Percentiles rank a stretch among this genome's conserved stretches.
phyloP scores from a whole-genome alignment of 2,797 vertebrate genomes.

The Mus spretus region DNA sequence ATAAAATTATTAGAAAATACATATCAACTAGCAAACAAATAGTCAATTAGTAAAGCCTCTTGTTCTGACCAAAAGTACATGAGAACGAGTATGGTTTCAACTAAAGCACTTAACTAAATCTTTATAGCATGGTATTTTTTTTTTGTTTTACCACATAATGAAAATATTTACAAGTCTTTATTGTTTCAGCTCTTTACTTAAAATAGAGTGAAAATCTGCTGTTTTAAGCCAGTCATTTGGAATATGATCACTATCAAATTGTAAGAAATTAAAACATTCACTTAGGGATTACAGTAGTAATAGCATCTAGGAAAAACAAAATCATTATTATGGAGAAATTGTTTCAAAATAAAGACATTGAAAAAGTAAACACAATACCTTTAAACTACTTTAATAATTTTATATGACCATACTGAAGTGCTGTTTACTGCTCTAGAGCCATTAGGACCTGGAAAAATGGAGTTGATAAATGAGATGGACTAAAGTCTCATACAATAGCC shows the following conservation, averaged over 20 bases:
- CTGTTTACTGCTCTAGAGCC: background rate
- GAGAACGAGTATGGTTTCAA: conserved; percentile 22
- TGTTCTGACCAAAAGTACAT: conserved; percentile 42
- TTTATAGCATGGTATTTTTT: conserved; percentile 9
- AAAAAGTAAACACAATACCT: background rate
- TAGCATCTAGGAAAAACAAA: background rate
- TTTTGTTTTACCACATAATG: conserved; percentile 37
- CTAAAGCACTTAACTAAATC: background rate
- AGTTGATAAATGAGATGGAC: background rate
- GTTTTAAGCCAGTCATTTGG: background rate
- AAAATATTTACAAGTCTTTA: conserved; percentile 14
- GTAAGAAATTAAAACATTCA: conserved; percentile 27
- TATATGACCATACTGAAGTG: background rate
- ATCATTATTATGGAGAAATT: background rate
- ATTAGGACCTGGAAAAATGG: background rate
- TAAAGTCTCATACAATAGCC: background rate
- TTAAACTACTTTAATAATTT: background rate
- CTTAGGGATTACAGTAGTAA: background rate
- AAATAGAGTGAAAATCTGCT: conserved; percentile 13
- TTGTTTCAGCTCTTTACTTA: conserved; percentile 29
- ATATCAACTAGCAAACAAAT: background rate
- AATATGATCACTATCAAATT: conserved; percentile 17
- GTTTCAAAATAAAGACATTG: background rate
- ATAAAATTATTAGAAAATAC: conserved; percentile 49
- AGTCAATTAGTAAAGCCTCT: conserved; percentile 46